Evolutionary conservation across 2,888 invertebrate species (phyloP), one percentile per base, ranked within the genome.

Genomic region (Cyclophora albipunctata): DNA sequence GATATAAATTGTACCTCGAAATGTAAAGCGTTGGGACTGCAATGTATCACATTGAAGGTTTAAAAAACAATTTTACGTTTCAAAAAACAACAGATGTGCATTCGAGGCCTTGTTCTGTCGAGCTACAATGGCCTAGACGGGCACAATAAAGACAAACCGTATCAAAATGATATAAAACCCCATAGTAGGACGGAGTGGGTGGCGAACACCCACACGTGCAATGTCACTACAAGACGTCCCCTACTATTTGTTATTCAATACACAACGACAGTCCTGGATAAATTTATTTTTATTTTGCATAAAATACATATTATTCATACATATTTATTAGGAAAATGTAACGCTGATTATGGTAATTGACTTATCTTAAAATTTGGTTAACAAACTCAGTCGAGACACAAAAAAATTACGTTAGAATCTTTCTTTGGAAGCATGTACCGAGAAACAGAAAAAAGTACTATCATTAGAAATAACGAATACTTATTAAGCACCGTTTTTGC

Each of bases 101-200:
- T n/a, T 43, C 43, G 45, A 45, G 55, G 52, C 62, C 60, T 63
- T 60, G 62, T 57, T 46, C 46, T 45, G 45, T 52, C 45, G 45
- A 48, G 45, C 37, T 45, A 57, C 56, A 56, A 60, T 58, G 46
- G 55, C 53, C 52, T 61, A 57, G 56, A 65, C 55, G 54, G 54
- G 54, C 53, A 57, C 58, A 60, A 61, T 59, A 61, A 63, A 62
- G 49, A 48, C 60, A 55, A 58, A 61, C 49, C 48, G 52, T 57
- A 57, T 55, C 57, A 57, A 63, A 67, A 61, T 60, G 45, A 57
- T 55, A 66, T 62, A 67, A 67, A 66, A 65, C 49, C 48, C 57
- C 53, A 46, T 63, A 58, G 52, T 45, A 53, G 58, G 57, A 55
- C 58, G 45, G 54, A 47, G 54, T 58, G 59, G 64, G 63, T 46